phyloP scores from a whole-genome alignment of 2,113 vertebrate genomes.

The Brienomyrus longianalis region DNA sequence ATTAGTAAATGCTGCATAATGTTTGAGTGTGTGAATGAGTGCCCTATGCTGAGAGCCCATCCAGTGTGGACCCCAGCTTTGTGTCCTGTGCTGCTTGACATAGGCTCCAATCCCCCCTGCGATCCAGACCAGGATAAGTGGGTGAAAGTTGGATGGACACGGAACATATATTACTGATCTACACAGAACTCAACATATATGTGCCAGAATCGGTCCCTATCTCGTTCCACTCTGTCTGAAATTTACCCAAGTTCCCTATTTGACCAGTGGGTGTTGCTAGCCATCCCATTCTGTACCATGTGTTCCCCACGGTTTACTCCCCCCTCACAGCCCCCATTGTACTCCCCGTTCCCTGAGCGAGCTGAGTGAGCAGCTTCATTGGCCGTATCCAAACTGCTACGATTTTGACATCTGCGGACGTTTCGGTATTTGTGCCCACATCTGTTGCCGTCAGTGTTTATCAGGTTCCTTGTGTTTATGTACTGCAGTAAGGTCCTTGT shows the following conservation, averaged over 20 bases:
- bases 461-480: not conserved
- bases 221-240: too few species aligned
- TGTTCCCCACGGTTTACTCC: not conserved
- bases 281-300: not conserved
- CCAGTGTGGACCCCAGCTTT: not conserved
- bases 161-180: not conserved
- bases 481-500: not conserved
- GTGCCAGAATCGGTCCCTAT: too few species aligned
- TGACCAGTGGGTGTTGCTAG: not conserved
- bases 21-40: not conserved
- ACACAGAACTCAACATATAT: not conserved
- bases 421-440: not conserved
- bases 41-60: not conserved
- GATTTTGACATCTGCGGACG: not conserved
- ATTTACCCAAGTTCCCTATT: not conserved
- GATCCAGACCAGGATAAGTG: not conserved
- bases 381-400: not conserved
- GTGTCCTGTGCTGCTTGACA: not conserved
- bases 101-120: not conserved
- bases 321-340: not conserved
- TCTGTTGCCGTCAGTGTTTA: not conserved
- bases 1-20: not conserved
- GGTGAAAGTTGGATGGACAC: too few species aligned
- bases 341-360: not conserved
- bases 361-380: not conserved